Conservation (phyloP, 2,113 vertebrate genomes). For the Tragelaphus strepsiceros region DNA sequence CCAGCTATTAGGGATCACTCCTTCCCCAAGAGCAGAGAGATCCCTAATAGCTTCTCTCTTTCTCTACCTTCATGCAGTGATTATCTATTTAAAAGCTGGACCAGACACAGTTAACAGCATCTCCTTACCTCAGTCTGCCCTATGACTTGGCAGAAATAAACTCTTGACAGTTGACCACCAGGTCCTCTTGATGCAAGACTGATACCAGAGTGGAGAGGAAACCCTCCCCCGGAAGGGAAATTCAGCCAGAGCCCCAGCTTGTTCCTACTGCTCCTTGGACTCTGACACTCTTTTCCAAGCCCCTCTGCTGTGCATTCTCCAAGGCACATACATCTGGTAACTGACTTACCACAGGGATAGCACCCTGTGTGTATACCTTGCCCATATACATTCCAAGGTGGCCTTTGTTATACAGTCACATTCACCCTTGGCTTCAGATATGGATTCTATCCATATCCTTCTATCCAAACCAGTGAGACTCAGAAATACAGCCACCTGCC, state of each 20-base stretch:
- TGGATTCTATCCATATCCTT: not conserved
- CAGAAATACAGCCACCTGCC: not conserved
- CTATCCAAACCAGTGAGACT: rapidly evolving
- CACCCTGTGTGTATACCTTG: rapidly evolving
- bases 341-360: not conserved
- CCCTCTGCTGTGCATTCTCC: no score
- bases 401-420: not conserved
- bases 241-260: not conserved
- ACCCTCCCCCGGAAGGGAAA: rapidly evolving
- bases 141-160: not conserved
- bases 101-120: not conserved
- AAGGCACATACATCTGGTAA: no score
- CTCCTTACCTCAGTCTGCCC: not conserved
- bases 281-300: not conserved
- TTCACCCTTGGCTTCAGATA: not conserved
- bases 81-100: not conserved
- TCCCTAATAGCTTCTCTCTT: not conserved
- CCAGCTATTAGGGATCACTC: not conserved
- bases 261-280: not conserved
- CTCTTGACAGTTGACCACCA: not conserved
- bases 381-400: not conserved
- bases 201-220: not conserved
- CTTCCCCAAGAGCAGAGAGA: not conserved
- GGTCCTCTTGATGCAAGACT: not conserved
- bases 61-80: not conserved